Evolutionary conservation across 2,888 invertebrate genomes (phyloP).

Genomic region (Drepana falcataria): DNA sequence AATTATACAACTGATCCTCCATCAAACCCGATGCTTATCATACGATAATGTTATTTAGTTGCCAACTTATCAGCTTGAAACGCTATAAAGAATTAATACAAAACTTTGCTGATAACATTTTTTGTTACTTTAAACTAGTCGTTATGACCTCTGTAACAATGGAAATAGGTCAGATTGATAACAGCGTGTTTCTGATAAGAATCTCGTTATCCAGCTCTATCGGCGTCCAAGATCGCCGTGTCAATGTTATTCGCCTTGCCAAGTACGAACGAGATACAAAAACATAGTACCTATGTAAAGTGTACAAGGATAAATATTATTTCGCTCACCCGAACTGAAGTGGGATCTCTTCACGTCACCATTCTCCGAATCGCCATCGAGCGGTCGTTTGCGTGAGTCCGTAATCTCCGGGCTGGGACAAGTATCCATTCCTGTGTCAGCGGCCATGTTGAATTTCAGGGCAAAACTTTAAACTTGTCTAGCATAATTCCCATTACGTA

Average conservation of each 20-base stretch:
- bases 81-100: conserved; percentile 25
- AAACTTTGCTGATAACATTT: conserved; percentile 23
- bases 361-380: conserved; percentile 92
- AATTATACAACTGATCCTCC: conserved; percentile 22
- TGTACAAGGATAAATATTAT: conserved; percentile 22
- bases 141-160: conserved; percentile 52
- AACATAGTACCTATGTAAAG: conserved; percentile 21
- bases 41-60: conserved; percentile 25
- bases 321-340: conserved; percentile 90
- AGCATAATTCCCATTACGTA: conserved; percentile 80
- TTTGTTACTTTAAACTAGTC: conserved; percentile 28
- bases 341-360: conserved; percentile 93
- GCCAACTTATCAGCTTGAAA: conserved; percentile 31
- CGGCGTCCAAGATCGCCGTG: conserved; percentile 50
- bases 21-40: conserved; percentile 33
- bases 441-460: conserved; percentile 89
- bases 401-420: conserved; percentile 95
- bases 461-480: conserved; percentile 77
- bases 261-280: conserved; percentile 62
- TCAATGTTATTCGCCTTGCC: conserved; percentile 71
- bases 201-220: conserved; percentile 62
- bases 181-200: conserved; percentile 65
- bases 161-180: conserved; percentile 72
- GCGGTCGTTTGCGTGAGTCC: conserved; percentile 93
- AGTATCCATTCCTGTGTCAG: conserved; percentile 95